Conservation (phyloP, 2,888 invertebrate species). For the Acrobasis consociella region DNA sequence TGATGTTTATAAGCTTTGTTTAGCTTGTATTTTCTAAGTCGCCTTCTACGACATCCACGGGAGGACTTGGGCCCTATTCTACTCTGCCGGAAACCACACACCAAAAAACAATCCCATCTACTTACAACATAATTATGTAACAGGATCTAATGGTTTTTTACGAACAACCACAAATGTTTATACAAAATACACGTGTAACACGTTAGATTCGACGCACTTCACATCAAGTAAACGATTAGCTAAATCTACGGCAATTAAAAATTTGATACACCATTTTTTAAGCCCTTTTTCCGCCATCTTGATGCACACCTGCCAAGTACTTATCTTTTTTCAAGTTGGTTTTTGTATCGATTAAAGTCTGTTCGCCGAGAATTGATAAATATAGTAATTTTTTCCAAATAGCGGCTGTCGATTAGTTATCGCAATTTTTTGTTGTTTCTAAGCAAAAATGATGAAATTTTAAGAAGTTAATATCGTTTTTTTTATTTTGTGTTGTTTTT, state of each 20-base stretch:
- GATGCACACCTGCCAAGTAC: slow-evolving; percentile 12
- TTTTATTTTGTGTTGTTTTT: background rate
- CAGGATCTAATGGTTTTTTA: background rate
- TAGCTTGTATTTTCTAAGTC: no score
- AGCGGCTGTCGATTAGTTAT: no score
- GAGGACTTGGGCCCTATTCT: no score
- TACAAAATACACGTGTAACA: background rate
- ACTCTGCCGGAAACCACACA: no score
- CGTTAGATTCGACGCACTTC: slow-evolving; percentile 6
- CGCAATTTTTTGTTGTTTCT: slow-evolving; percentile 7
- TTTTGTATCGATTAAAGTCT: slow-evolving; percentile 8
- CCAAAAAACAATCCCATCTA: no score
- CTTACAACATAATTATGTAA: background rate
- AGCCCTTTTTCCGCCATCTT: background rate
- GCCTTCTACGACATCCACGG: no score
- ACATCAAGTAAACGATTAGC: background rate
- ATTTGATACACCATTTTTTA: slow-evolving; percentile 13
- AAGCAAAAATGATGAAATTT: background rate
- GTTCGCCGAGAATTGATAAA: no score
- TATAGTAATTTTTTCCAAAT: no score
- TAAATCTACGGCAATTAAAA: slow-evolving; percentile 4
- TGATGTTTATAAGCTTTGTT: no score
- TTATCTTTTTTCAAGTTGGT: background rate
- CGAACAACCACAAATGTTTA: background rate
- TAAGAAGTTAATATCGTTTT: no score